Evolutionary conservation across 2,888 invertebrate genomes (phyloP).

Genomic region (Oxytorus armatus): DNA sequence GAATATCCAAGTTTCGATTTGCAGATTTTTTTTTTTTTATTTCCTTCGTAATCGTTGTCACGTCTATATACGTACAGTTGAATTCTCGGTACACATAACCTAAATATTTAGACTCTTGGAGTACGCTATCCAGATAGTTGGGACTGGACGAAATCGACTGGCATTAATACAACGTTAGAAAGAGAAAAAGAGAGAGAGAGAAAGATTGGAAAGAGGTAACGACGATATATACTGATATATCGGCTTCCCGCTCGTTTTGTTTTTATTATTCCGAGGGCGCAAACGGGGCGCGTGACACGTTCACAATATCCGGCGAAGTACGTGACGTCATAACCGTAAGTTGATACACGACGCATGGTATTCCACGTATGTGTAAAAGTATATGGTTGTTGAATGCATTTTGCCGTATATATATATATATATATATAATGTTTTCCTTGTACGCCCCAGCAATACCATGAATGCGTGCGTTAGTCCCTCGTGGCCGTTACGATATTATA

Average conservation of each 20-base stretch:
- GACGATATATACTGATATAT: constrained; percentile 47
- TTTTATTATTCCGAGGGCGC: constrained; percentile 81
- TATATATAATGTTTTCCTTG: constrained; percentile 19
- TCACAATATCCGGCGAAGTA: constrained; percentile 82
- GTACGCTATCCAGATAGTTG: constrained; percentile 56
- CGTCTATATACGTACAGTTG: constrained; percentile 12
- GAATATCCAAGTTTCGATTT: background rate
- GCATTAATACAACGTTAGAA: constrained; percentile 21
- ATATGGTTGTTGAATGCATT: constrained; percentile 53
- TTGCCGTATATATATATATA: no score
- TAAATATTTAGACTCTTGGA: constrained; percentile 56
- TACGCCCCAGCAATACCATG: background rate
- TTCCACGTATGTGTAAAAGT: constrained; percentile 37
- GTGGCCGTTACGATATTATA: constrained; percentile 15
- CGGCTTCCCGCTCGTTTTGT: constrained; percentile 65
- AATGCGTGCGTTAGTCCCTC: constrained; percentile 3
- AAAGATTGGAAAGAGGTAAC: background rate
- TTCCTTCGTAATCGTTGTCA: background rate
- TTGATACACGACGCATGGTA: constrained; percentile 59
- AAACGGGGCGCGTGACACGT: constrained; percentile 79
- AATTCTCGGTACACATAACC: constrained; percentile 63
- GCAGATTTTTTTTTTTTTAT: background rate
- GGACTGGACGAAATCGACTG: constrained; percentile 54
- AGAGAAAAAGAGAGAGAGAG: constrained; percentile 7
- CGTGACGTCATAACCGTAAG: constrained; percentile 81